phyloP scores from a whole-genome alignment of 2,113 vertebrate species.

The Polypterus bichir region DNA sequence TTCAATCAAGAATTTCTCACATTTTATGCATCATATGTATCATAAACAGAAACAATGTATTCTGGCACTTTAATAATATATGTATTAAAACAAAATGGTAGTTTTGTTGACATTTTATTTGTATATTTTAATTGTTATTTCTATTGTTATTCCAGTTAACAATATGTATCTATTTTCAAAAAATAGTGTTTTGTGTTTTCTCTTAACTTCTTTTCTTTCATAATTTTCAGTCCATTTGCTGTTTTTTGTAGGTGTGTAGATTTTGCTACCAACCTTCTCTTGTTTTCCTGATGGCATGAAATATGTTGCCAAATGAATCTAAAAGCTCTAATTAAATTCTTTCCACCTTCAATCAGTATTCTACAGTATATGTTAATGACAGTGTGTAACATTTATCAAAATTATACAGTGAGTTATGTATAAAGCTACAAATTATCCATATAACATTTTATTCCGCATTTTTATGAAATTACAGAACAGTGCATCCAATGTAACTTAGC shows the following conservation, averaged over 20 bases:
- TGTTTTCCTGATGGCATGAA: slow-evolving; percentile 54
- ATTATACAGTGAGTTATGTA: slow-evolving; percentile 30
- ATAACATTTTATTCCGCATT: slow-evolving; percentile 9
- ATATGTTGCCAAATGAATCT: slow-evolving; percentile 65
- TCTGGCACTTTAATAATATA: too few species aligned
- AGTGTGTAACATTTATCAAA: slow-evolving; percentile 27
- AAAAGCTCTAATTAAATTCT: slow-evolving; percentile 66
- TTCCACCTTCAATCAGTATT: slow-evolving; percentile 51
- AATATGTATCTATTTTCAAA: neutral
- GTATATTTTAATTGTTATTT: too few species aligned
- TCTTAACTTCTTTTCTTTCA: neutral
- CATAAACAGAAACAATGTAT: too few species aligned
- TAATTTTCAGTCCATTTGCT: slow-evolving; percentile 30
- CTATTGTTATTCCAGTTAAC: neutral
- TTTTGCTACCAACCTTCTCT: slow-evolving; percentile 38
- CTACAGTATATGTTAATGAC: slow-evolving; percentile 41
- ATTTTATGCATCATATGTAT: too few species aligned
- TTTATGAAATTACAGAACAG: slow-evolving; percentile 2
- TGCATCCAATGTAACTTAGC: too few species aligned
- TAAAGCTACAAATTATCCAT: slow-evolving; percentile 8
- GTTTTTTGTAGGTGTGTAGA: slow-evolving; percentile 53
- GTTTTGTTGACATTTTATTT: too few species aligned
- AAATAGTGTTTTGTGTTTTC: neutral
- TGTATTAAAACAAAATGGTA: too few species aligned
- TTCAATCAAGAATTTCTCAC: too few species aligned